Base-by-base conservation (phyloP, 2,113 vertebrate species). In the Raphicerus campestris region DNA sequence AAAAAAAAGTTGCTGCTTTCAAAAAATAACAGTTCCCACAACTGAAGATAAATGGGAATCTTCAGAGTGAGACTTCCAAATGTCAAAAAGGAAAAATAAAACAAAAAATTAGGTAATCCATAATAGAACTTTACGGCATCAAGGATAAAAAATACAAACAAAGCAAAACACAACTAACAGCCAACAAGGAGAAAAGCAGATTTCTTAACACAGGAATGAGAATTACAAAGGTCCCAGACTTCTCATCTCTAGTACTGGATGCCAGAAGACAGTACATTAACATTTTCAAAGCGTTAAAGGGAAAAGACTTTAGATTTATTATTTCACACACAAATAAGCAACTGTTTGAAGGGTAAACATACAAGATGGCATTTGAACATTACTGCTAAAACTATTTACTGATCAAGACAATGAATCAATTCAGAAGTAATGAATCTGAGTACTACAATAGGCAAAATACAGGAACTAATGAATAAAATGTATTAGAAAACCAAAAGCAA, bases 381-480 rank as follows among this genome's bases (percentile, higher is more conserved):
- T 47, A 39, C 22, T 87, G 16, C 58, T 55, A 87, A 17, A 66
- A 95, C 28, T 61, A 91, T 14, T 88, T 93, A 95, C 56, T 93
- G 60, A 93, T 22, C 16, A 93, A 87, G 75, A 97, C 96, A 91
- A 96, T 82, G 82, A 89, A 73, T 30, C 16, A 84, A 92, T 63
- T 92, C n/a, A 66, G 32, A 96, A 90, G 49, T 85, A 95, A 45
- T 91, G 42, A 97, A 91, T 81, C 30, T n/a, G 75, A 93, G 45
- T 42, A 80, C 45, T 32, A 95, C 10, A 17, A 63, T 86, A 58
- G 77, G 17, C 47, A 96, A 91, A 89, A 89, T 60, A 84, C 1
- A 91, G 19, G 28, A 87, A 85, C 70, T 10, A 58, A 66, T 89
- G 93, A 97, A 89, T 42, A 70, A 87, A 80, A 93, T 73, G 39